Base-by-base conservation (phyloP, 2,797 vertebrate species). In the Somateria mollissima region DNA sequence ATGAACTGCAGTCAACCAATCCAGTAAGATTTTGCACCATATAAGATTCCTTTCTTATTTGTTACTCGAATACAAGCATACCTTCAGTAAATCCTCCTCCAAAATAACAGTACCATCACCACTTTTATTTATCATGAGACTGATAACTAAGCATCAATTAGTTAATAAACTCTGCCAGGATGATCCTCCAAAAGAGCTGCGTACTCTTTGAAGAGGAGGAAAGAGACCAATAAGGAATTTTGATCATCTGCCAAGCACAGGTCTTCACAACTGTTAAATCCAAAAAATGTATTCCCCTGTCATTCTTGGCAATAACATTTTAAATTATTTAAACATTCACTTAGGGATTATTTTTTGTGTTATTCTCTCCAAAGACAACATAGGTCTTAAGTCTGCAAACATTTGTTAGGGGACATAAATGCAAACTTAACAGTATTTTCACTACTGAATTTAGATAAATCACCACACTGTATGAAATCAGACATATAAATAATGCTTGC, bases 401-500 rank as follows among this genome's bases (percentile, higher is more conserved):
- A 49, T 51, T 62, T n/a, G 28, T 32, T 71, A 20, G 24, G 12
- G 16, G 16, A 24, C 8, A 25, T 51, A 76, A 51, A 51, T 8
- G 34, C 36, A 62, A 62, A 60, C 51, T 13, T 32, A 41, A 11
- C 28, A 24, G 19, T 62, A 37, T 37, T 51, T 24, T 49, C 34
- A 49, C 58, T 39, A 22, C 36, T 30, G 27, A 37, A 39, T 39
- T 22, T 32, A 71, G 36, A 36, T 70, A 39, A 54, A 39, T 39
- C 24, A 34, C n/a, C 73, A 37, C 9, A 1, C 27, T 45, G 39
- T 27, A 39, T 22, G 80, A 49, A 70, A 60, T 57, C 13, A 66
- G 6, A 8, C 57, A 73, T 30, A 43, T 11, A 70, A 74, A 39
- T 47, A 70, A 81, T 1, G 2, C 6, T 56, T 0, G 0, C 39